These are phyloP conservation scores for Petroica traversi DNA, from an alignment of 2,113 vertebrate genomes.

Conservation along the genomic window DNA sequence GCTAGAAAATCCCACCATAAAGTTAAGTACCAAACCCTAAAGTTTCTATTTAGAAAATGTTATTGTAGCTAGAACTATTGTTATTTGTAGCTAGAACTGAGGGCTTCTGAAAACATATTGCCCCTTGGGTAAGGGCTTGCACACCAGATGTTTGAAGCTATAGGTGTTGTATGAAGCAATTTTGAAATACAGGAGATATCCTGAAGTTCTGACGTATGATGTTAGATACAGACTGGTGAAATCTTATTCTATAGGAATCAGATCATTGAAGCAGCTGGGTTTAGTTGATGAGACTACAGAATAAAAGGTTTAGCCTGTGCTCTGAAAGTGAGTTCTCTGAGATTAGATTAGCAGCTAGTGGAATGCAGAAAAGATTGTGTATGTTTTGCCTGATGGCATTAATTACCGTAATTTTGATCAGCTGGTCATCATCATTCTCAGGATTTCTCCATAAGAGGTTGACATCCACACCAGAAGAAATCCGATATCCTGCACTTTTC, in stretches of 20 bases:
- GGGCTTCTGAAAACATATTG: background rate
- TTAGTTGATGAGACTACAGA: background rate
- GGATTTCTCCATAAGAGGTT: slow-evolving; percentile 90
- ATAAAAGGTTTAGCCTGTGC: background rate
- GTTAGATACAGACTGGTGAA: background rate
- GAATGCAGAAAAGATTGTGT: background rate
- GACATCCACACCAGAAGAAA: slow-evolving; percentile 83
- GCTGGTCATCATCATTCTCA: slow-evolving; percentile 86
- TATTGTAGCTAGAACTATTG: background rate
- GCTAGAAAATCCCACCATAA: background rate
- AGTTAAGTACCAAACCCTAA: background rate
- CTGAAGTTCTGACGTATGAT: background rate
- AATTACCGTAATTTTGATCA: slow-evolving; percentile 84
- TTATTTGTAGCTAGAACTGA: background rate
- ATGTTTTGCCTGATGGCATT: background rate
- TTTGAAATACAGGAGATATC: background rate
- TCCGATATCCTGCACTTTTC: slow-evolving; percentile 81
- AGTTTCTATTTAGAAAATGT: background rate
- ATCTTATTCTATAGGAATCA: background rate
- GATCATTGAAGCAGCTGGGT: background rate
- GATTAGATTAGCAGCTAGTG: background rate
- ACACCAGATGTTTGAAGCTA: background rate
- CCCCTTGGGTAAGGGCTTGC: background rate
- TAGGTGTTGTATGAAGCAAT: background rate
- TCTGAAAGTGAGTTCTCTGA: background rate